Conservation (phyloP, 2,888 invertebrate genomes). For the Stenolophus ochropezus region DNA sequence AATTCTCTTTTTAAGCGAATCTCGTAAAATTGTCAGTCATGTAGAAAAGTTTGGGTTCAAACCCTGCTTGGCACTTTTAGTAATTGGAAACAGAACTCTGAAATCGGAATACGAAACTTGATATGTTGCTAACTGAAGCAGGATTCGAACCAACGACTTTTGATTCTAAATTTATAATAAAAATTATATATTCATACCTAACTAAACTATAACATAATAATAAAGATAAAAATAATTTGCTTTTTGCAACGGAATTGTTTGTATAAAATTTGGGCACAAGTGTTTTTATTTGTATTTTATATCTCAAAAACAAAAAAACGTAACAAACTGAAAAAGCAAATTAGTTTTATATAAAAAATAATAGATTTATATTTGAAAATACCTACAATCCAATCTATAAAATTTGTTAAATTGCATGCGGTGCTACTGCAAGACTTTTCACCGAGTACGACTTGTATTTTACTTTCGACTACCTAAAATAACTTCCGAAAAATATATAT, state of each 20-base stretch:
- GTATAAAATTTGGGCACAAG: slow-evolving; percentile 59
- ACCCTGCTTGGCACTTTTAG: not conserved
- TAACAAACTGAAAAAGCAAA: slow-evolving; percentile 61
- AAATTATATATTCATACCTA: slow-evolving; percentile 63
- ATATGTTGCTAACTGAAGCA: slow-evolving; percentile 47
- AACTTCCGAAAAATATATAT: slow-evolving; percentile 37
- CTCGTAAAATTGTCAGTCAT: slow-evolving; percentile 59
- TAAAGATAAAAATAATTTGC: slow-evolving; percentile 65
- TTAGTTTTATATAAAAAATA: slow-evolving; percentile 63
- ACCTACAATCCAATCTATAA: slow-evolving; percentile 66
- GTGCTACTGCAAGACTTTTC: slow-evolving; percentile 64
- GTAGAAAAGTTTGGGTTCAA: slow-evolving; percentile 25
- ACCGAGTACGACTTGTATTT: slow-evolving; percentile 1
- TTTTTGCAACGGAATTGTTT: slow-evolving; percentile 48
- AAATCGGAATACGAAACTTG: slow-evolving; percentile 38
- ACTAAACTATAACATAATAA: slow-evolving; percentile 64
- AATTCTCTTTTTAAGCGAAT: slow-evolving; percentile 50
- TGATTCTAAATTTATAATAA: slow-evolving; percentile 44
- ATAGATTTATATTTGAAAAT: slow-evolving; percentile 62
- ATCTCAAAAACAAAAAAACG: slow-evolving; percentile 56
- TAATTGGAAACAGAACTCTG: not conserved
- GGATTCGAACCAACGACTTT: not conserved
- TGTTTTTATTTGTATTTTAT: slow-evolving; percentile 57
- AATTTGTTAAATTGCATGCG: slow-evolving; percentile 69
- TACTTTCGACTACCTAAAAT: slow-evolving; percentile 1